Conservation (phyloP, 2,797 vertebrate genomes). For the Sternarchorhynchus goeldii region DNA sequence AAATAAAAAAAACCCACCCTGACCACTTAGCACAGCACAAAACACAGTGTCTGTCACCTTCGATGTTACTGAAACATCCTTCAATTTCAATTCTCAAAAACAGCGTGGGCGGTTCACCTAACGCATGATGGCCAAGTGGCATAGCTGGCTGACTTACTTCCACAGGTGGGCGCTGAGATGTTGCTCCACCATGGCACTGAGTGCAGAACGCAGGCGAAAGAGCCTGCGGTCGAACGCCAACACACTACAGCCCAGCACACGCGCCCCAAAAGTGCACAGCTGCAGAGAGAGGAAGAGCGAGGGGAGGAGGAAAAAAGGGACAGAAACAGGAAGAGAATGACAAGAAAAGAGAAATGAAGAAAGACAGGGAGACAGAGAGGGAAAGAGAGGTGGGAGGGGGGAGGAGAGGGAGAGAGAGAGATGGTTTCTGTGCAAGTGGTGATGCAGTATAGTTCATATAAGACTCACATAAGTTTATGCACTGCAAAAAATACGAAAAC, state of each 20-base stretch:
- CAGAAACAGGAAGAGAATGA: neutral
- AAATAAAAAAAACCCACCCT: too few species aligned
- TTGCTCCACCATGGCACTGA: slow-evolving; percentile 86
- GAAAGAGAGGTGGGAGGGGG: too few species aligned
- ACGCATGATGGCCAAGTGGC: neutral
- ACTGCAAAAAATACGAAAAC: too few species aligned
- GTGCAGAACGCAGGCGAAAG: slow-evolving; percentile 83
- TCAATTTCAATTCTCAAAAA: neutral
- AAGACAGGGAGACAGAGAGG: too few species aligned
- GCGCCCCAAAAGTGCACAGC: slow-evolving; percentile 89
- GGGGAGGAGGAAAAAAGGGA: neutral
- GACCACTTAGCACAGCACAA: too few species aligned
- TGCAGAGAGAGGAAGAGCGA: slow-evolving; percentile 47
- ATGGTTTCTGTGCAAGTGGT: too few species aligned
- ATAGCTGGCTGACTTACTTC: slow-evolving; percentile 75
- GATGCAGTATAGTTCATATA: too few species aligned
- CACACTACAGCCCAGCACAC: slow-evolving; percentile 81
- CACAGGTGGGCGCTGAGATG: slow-evolving; percentile 84
- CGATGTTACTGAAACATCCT: too few species aligned
- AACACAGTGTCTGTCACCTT: too few species aligned
- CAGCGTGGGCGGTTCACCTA: neutral
- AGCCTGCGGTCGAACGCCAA: slow-evolving; percentile 87
- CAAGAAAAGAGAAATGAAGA: too few species aligned
- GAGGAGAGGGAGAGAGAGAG: too few species aligned
- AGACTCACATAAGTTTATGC: too few species aligned